A percentile compares a stretch with the other conserved stretches of the same genome.
Conservation (phyloP, 2,113 vertebrate genomes). For the Guaruba guarouba region DNA sequence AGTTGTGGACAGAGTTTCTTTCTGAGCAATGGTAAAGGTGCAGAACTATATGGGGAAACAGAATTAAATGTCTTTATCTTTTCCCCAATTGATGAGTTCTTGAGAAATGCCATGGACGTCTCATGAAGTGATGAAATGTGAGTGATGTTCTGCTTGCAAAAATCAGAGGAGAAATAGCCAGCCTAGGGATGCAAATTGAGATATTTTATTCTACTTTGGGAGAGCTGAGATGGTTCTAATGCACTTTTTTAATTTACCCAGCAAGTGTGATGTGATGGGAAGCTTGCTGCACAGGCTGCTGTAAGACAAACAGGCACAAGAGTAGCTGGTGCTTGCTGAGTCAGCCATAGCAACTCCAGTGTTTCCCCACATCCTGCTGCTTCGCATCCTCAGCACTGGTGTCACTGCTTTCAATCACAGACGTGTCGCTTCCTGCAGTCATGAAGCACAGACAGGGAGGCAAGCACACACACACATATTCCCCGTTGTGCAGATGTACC, state of each 20-base stretch:
- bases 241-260: background rate
- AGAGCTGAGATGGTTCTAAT: background rate
- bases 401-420: background rate
- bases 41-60: background rate
- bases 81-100: background rate
- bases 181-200: background rate
- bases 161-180: background rate
- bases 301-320: background rate
- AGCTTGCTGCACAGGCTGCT: background rate
- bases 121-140: background rate
- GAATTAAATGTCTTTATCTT: background rate
- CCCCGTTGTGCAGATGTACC: fast-evolving
- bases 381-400: background rate
- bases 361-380: background rate
- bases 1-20: background rate
- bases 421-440: background rate
- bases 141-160: background rate
- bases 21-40: background rate
- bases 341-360: background rate
- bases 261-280: fast-evolving
- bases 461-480: fast-evolving
- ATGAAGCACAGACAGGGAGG: background rate
- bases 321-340: background rate
- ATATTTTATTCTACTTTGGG: background rate
- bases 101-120: background rate